Conservation (phyloP, 1,140 invertebrate genomes). For the Drosophila mayri region DNA sequence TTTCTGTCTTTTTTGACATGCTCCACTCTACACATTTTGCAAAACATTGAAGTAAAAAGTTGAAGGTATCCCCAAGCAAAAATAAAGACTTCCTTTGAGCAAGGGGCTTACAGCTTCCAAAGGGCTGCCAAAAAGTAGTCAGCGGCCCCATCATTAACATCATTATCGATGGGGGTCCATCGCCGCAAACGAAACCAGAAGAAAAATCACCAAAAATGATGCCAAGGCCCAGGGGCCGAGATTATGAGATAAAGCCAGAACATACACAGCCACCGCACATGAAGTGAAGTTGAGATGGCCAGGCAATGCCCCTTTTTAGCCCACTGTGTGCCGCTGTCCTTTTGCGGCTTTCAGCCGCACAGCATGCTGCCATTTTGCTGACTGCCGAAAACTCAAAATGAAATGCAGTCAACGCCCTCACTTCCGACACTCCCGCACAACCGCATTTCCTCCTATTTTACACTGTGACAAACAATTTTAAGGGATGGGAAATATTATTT, state of each 20-base stretch:
- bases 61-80: background rate
- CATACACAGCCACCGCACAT: background rate
- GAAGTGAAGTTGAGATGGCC: slow-evolving; percentile 27
- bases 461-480: background rate
- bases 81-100: slow-evolving; percentile 27
- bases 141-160: slow-evolving; percentile 63
- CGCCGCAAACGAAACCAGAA: slow-evolving; percentile 11
- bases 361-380: slow-evolving; percentile 71
- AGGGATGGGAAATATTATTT: background rate
- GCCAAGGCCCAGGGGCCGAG: slow-evolving; percentile 50
- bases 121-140: slow-evolving; percentile 35
- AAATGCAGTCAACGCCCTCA: slow-evolving; percentile 65
- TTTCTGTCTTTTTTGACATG: background rate
- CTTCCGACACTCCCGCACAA: slow-evolving; percentile 30
- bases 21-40: background rate
- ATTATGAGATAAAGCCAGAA: slow-evolving; percentile 65
- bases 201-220: slow-evolving; percentile 49
- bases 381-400: slow-evolving; percentile 60
- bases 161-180: slow-evolving; percentile 50
- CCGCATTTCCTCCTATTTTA: background rate
- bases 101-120: slow-evolving; percentile 2
- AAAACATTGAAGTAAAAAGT: slow-evolving; percentile 21
- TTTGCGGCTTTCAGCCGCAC: slow-evolving; percentile 52
- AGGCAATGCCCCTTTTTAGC: slow-evolving; percentile 8
- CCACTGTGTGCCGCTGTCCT: slow-evolving; percentile 6